These are phyloP conservation scores for Cygnus olor DNA, from an alignment of 2,797 vertebrate genomes.

Conservation along the genomic window DNA sequence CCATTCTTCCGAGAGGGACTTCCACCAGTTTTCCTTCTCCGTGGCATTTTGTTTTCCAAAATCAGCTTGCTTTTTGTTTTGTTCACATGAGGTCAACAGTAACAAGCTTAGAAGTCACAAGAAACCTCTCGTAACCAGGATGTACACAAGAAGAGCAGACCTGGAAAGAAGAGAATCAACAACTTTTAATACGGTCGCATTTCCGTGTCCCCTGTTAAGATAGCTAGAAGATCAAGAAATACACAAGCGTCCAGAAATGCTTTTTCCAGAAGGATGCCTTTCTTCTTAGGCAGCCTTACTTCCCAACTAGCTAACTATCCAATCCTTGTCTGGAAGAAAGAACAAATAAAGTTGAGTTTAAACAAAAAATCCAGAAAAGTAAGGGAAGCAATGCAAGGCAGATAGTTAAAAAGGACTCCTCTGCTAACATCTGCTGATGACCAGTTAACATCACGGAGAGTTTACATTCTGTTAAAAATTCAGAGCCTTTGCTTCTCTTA, in stretches of 20 bases:
- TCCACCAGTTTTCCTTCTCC: constrained; percentile 87
- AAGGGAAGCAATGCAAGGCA: not conserved
- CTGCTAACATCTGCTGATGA: not conserved
- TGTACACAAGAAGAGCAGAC: constrained; percentile 21
- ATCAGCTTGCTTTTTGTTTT: constrained; percentile 50
- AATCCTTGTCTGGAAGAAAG: not conserved
- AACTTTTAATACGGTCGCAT: constrained; percentile 20
- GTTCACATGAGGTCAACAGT: constrained; percentile 47
- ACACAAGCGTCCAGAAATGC: not conserved
- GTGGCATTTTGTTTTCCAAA: constrained; percentile 86
- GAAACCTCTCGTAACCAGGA: constrained; percentile 43
- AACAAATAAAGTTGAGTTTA: not conserved
- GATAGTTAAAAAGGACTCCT: not conserved
- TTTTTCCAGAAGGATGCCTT: not conserved
- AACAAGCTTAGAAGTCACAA: constrained; percentile 63
- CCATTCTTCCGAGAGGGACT: constrained; percentile 83
- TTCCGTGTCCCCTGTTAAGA: constrained; percentile 11
- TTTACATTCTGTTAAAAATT: not conserved
- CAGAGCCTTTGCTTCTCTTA: not conserved
- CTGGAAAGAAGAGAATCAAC: constrained; percentile 70
- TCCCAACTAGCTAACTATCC: not conserved
- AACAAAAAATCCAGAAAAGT: not conserved
- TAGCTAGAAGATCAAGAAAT: not conserved
- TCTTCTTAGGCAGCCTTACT: not conserved
- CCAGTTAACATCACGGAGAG: not conserved